These are phyloP conservation scores for Aporrectodea caliginosa DNA, from an alignment of 1,140 invertebrate species.

Conservation along the genomic window DNA sequence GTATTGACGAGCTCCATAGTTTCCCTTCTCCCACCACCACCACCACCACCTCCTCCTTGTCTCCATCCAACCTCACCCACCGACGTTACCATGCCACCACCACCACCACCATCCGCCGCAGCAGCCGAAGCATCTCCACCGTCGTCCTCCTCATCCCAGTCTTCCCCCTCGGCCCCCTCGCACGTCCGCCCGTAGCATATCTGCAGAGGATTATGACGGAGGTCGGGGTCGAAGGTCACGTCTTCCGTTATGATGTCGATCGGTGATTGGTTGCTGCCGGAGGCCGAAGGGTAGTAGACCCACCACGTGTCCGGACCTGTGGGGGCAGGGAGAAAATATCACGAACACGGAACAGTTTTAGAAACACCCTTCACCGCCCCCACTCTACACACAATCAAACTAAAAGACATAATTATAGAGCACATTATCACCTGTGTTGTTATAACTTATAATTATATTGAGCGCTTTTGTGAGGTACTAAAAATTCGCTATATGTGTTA, in stretches of 20 bases:
- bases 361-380: too few species aligned
- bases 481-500: too few species aligned
- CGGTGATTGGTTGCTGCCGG: constrained; percentile 22
- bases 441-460: too few species aligned
- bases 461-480: too few species aligned
- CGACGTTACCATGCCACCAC: too few species aligned
- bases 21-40: not conserved
- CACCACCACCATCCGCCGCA: not conserved
- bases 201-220: not conserved
- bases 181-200: not conserved
- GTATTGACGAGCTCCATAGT: constrained; percentile 11
- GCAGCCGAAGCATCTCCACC: not conserved
- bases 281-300: constrained; percentile 23
- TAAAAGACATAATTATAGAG: too few species aligned
- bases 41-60: not conserved
- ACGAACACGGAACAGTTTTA: too few species aligned
- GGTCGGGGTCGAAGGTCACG: constrained; percentile 8
- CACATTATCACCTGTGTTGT: too few species aligned
- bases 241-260: constrained; percentile 26
- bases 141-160: not conserved
- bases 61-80: not conserved
- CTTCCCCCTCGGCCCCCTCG: not conserved
- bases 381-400: too few species aligned
- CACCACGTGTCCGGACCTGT: constrained; percentile 24
- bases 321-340: not conserved